phyloP scores from a whole-genome alignment of 2,113 vertebrate genomes.

The Mormoops blainvillei region DNA sequence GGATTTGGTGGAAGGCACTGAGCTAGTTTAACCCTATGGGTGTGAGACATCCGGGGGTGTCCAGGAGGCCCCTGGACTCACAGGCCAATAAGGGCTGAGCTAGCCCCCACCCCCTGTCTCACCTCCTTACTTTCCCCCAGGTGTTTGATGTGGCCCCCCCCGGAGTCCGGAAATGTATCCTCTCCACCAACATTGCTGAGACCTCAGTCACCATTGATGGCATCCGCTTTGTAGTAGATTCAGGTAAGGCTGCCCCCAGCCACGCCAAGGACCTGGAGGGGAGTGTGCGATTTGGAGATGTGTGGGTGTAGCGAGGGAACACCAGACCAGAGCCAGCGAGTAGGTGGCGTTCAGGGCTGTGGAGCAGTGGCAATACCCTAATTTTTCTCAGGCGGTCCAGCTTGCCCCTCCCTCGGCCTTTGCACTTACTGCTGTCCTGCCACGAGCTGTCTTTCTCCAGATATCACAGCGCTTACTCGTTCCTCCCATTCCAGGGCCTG shows the following conservation, averaged over 20 bases:
- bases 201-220: conserved; percentile 96
- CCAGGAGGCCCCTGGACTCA: background rate
- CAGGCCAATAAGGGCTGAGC: background rate
- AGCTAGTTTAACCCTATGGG: background rate
- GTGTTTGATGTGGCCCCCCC: conserved; percentile 91
- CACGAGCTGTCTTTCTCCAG: background rate
- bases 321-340: background rate
- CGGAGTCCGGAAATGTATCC: conserved; percentile 93
- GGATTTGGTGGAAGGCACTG: background rate
- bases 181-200: conserved; percentile 94
- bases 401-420: background rate
- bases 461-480: accelerated
- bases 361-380: background rate
- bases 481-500: background rate
- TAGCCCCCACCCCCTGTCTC: accelerated
- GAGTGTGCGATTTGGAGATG: background rate
- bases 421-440: background rate
- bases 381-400: background rate
- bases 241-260: conserved; percentile 77
- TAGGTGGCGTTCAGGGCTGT: background rate
- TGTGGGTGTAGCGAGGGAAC: accelerated
- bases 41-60: background rate
- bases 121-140: conserved; percentile 62
- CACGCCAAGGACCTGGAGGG: background rate
- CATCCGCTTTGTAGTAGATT: conserved; percentile 92